These are phyloP conservation scores for Trinorchestia longiramus DNA, from an alignment of 1,140 invertebrate genomes.

Conservation along the genomic window DNA sequence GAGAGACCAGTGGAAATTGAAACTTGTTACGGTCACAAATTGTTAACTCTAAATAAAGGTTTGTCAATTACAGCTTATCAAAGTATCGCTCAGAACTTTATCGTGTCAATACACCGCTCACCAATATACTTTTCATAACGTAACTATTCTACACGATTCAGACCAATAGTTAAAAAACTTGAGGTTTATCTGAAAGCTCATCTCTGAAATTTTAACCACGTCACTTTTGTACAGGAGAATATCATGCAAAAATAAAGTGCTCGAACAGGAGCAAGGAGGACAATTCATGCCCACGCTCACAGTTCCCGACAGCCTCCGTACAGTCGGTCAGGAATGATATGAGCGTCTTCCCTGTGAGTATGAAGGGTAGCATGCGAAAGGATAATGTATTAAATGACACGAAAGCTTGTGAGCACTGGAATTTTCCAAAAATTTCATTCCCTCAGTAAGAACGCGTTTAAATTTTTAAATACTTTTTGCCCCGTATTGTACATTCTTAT, in stretches of 20 bases:
- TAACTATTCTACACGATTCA: neutral
- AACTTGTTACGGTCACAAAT: neutral
- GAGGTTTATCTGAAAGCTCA: neutral
- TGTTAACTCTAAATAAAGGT: neutral
- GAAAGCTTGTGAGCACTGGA: neutral
- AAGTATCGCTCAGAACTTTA: neutral
- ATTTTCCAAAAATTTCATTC: neutral
- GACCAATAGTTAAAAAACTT: neutral
- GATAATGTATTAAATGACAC: neutral
- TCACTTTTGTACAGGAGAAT: neutral
- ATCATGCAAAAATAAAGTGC: neutral
- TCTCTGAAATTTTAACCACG: neutral
- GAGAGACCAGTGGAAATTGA: neutral
- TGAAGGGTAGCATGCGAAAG: neutral
- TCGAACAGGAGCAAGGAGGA: neutral
- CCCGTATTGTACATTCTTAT: neutral
- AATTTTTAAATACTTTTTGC: neutral
- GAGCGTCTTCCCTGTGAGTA: neutral
- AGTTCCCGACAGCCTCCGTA: neutral
- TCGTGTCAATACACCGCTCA: neutral
- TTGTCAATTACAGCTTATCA: neutral
- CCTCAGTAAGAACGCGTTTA: neutral
- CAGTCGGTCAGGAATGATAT: neutral
- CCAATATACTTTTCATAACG: neutral
- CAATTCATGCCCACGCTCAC: neutral